Base-by-base conservation (phyloP, 2,113 vertebrate genomes). In the Phaethon lepturus region DNA sequence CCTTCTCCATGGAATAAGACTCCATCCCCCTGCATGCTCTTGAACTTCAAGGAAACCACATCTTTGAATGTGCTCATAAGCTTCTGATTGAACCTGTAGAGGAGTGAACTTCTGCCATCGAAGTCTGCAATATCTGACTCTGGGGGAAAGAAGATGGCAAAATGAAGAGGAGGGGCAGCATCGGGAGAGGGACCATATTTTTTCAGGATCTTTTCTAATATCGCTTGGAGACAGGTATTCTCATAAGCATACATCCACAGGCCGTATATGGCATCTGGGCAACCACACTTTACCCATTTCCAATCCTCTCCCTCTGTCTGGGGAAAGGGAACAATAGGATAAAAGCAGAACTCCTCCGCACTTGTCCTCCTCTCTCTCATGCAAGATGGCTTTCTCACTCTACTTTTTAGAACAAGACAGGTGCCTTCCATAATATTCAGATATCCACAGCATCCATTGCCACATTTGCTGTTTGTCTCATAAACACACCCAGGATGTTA, bases 21-120 rank as follows among this genome's bases (percentile, higher is more conserved):
- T 11, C 99, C 99, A 73, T 99, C 99, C 5, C 99, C 98, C 95
- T 99, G 99, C 86, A 99, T 98, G 96, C 99, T 99, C 96, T 99
- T 99, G 97, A 99, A 99, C 93, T 98, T 99, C 93, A 99, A 98
- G 29, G 99, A 99, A 96, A 99, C 98, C 82, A 99, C 99, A 58
- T 99, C 99, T 97, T 99, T 99, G 97, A 99, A 99, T 0, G 99
- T 99, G 50, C 99, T 99, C 99, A 99, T 99, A 85, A 99, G 98
- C 95, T 99, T 99, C 98, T 99, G 99, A 98, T 99, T 99, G 96
- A 99, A 99, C 97, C 99, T 99, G 92, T 99, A 99, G n/a, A 99
- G 98, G 87, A 99, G 98, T 4, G 99, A 99, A 95, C 99, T 99
- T 93, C 99, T 98, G 97, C 99, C 99, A 63, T 99, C 99, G 62